Percentiles rank a stretch among this genome's conserved stretches.
Evolutionary conservation across 2,797 vertebrate species (phyloP).

Genomic region (Anisognathus igniventris): DNA sequence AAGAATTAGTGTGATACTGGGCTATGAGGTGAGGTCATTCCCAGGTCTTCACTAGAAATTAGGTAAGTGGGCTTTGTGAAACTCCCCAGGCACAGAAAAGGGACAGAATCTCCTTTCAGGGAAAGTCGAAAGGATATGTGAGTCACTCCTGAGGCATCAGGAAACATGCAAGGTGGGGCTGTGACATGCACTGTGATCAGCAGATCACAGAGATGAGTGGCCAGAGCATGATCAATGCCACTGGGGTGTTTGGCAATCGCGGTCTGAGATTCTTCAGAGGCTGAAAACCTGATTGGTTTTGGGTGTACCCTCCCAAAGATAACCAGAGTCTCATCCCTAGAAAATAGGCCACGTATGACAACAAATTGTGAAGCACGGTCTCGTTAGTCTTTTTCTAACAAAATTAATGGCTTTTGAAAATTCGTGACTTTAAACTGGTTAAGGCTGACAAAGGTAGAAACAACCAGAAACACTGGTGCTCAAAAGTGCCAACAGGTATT

Average conservation of each 20-base stretch:
- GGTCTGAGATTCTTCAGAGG: background rate
- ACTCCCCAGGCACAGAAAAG: background rate
- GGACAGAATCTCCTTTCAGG: slow-evolving; percentile 20
- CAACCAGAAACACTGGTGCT: background rate
- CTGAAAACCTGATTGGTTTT: background rate
- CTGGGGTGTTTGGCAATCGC: background rate
- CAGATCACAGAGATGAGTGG: slow-evolving; percentile 37
- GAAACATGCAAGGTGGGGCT: slow-evolving; percentile 42
- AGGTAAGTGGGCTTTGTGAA: background rate
- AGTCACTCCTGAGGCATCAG: slow-evolving; percentile 45
- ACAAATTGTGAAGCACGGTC: background rate
- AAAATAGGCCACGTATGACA: background rate
- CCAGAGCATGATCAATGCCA: background rate
- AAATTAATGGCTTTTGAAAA: background rate
- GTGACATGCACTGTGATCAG: slow-evolving; percentile 37
- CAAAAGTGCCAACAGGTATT: background rate
- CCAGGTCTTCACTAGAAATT: background rate
- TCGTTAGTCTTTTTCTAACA: background rate
- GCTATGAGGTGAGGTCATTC: background rate
- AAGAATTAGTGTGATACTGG: background rate
- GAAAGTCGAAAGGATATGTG: slow-evolving; percentile 18
- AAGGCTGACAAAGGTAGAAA: background rate
- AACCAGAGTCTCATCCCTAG: background rate
- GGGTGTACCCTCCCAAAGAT: background rate
- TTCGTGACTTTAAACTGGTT: background rate